Evolutionary conservation across 2,888 invertebrate genomes (phyloP), one percentile per base, ranked within the genome.

Genomic region (Coenonympha glycerion): DNA sequence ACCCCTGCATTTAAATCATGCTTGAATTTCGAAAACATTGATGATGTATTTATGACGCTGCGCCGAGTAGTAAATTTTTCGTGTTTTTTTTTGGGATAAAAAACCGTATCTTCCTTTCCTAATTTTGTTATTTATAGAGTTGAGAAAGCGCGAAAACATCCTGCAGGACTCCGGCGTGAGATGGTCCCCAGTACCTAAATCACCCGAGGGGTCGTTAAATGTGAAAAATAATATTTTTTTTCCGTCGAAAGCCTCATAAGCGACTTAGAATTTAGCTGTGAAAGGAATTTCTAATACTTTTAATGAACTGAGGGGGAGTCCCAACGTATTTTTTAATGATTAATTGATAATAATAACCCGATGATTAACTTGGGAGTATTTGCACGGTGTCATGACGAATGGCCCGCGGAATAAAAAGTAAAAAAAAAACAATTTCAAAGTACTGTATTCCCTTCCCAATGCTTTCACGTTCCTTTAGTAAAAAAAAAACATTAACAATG

Each of bases 171-270:
- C 22, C 50, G 64, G 57, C 62, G 37, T 58, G 62, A 60, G 62
- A 51, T 58, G 55, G 54, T 56, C 59, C 57, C 64, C 58, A 58
- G 58, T 81, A n/a, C n/a, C n/a, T n/a, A 78, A 81, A 81, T 82
- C 75, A 78, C 69, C 64, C 64, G 61, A 61, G 61, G 56, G 58
- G 39, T 54, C n/a, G 63, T 74, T 80, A 78, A 81, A 80, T 82
- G 73, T 74, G 69, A 80, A 80, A 80, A 80, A 79, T 76, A 78
- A 73, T 76, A 69, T 63, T 66, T 66, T 63, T 66, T 66, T 61
- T 60, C 47, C 62, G 60, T 60, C 56, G 60, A 71, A 73, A 68
- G 63, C 62, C 57, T 62, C 61, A 56, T 66, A 66, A 75, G 73
- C 68, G 69, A 69, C 68, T 71, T 59, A 63, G 66, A 70, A 55